Evolutionary conservation across 1,140 invertebrate species (phyloP).

Genomic region (Scaptomyza hsui): DNA sequence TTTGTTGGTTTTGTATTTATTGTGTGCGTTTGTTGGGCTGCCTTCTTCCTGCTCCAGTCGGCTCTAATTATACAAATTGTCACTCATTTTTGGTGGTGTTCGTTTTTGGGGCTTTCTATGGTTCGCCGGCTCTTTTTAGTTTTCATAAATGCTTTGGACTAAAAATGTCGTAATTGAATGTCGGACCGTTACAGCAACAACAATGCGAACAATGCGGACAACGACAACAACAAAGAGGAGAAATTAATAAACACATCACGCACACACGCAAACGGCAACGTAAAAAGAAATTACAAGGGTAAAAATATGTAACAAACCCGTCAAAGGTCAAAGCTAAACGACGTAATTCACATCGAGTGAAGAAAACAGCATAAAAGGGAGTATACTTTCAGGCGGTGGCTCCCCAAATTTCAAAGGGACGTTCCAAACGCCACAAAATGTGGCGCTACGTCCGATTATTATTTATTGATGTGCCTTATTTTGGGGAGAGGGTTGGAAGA

Average conservation of each 20-base stretch:
- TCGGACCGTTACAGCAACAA: conserved; percentile 36
- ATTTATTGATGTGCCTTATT: conserved; percentile 47
- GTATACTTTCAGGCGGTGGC: conserved; percentile 13
- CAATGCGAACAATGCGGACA: conserved; percentile 24
- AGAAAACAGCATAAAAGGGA: conserved; percentile 7
- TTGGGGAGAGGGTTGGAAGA: background rate
- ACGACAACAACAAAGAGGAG: conserved; percentile 14
- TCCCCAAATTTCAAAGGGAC: conserved; percentile 11
- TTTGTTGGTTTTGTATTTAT: no score
- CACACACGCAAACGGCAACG: conserved; percentile 51
- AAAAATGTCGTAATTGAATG: conserved; percentile 66
- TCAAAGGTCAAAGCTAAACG: conserved; percentile 65
- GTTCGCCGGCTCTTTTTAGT: conserved; percentile 48
- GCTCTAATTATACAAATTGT: conserved; percentile 65
- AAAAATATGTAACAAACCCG: conserved; percentile 55
- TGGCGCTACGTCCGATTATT: conserved; percentile 33
- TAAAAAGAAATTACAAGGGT: conserved; percentile 42
- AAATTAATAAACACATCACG: conserved; percentile 67
- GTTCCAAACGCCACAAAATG: conserved; percentile 14
- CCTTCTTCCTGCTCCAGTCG: background rate
- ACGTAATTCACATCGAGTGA: conserved; percentile 51
- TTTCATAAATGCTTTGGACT: conserved; percentile 65
- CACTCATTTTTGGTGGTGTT: conserved; percentile 46
- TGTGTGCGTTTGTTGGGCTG: no score
- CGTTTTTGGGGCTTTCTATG: conserved; percentile 3